A percentile compares a stretch with the other conserved stretches of the same genome.
Evolutionary conservation across 2,113 vertebrate species (phyloP).

Genomic region (Camelus bactrianus): DNA sequence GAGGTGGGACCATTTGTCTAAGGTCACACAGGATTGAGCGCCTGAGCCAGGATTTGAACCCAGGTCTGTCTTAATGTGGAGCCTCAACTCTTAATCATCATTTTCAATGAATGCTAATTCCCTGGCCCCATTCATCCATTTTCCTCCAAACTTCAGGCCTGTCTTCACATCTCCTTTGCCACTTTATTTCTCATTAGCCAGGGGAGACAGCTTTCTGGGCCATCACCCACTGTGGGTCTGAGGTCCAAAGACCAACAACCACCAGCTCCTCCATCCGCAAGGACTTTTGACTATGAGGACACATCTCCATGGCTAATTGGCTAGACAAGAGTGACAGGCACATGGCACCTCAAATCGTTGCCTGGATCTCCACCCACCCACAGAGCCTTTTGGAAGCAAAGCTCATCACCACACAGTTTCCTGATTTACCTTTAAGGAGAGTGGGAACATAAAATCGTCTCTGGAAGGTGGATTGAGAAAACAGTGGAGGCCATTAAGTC

Average conservation of each 20-base stretch:
- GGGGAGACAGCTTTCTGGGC: not conserved
- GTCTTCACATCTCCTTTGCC: not conserved
- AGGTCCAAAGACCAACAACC: not conserved
- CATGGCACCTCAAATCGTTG: not conserved
- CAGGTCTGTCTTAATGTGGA: not conserved
- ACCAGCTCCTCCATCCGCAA: not conserved
- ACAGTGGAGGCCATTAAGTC: not conserved
- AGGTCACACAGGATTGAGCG: not conserved
- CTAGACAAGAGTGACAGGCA: not conserved
- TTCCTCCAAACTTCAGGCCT: not conserved
- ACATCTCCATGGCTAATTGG: not conserved
- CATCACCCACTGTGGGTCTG: accelerated
- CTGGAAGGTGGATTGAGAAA: not conserved
- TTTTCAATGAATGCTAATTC: not conserved
- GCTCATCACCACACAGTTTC: not conserved
- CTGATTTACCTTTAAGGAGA: not conserved
- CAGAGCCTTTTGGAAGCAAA: not conserved
- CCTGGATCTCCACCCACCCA: not conserved
- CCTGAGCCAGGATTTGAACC: not conserved
- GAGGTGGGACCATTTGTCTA: not conserved
- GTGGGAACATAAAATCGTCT: accelerated
- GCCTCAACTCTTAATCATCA: not conserved
- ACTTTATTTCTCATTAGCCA: not conserved
- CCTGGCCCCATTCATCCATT: not conserved
- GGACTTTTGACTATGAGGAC: not conserved